phyloP scores from a whole-genome alignment of 2,113 vertebrate species.

The Rattus rattus region DNA sequence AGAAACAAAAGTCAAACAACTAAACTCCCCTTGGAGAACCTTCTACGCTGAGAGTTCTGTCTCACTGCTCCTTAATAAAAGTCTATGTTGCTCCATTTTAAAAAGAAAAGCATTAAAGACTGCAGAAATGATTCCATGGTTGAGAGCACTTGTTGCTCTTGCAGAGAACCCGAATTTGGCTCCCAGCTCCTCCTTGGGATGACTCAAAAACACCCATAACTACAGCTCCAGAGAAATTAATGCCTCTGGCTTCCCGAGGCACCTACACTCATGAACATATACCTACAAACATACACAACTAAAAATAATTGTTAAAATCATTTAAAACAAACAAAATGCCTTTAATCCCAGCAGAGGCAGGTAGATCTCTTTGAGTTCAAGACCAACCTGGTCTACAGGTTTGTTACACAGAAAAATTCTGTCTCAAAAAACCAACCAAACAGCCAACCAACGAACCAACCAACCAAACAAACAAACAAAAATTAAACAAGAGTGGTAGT shows the following conservation, averaged over 20 bases:
- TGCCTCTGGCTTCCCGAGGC: background rate
- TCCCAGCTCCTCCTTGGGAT: background rate
- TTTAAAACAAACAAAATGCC: background rate
- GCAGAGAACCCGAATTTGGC: background rate
- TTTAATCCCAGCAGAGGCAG: background rate
- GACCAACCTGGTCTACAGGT: too few relatives aligned
- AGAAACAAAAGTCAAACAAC: background rate
- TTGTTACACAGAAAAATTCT: too few relatives aligned
- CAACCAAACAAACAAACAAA: too few relatives aligned
- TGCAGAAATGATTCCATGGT: background rate
- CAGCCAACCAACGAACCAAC: too few relatives aligned
- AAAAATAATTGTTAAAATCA: background rate
- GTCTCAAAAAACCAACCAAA: too few relatives aligned
- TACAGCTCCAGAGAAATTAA: background rate
- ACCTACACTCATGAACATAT: background rate
- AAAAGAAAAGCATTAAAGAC: background rate
- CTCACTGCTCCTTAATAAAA: background rate
- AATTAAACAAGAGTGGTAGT: background rate
- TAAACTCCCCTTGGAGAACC: background rate
- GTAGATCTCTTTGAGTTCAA: background rate
- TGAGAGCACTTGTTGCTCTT: background rate
- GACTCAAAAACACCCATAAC: background rate
- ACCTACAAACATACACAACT: background rate
- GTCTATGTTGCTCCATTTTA: background rate
- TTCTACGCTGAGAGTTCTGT: background rate